Evolutionary conservation across 2,113 vertebrate genomes (phyloP).

Genomic region (Brachyhypopomus gauderio): DNA sequence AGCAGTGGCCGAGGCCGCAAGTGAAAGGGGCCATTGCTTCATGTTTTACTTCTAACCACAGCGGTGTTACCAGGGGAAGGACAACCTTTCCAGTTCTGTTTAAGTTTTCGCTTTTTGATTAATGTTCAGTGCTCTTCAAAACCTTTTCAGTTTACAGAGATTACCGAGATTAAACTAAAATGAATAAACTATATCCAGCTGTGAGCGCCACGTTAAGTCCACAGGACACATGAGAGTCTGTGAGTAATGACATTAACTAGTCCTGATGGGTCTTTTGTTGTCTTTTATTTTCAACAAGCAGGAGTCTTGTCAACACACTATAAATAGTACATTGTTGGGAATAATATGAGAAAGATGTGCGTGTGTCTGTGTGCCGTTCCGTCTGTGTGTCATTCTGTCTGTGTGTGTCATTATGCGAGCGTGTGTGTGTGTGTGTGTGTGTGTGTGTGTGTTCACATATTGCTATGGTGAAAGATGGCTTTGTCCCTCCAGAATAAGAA

Average conservation of each 20-base stretch:
- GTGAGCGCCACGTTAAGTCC: no score
- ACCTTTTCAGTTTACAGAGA: no score
- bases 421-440: neutral
- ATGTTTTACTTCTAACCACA: conserved; percentile 7
- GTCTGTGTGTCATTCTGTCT: neutral
- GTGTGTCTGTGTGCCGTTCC: conserved; percentile 1
- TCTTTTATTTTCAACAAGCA: no score
- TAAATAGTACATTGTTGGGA: neutral
- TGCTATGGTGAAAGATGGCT: conserved; percentile 45
- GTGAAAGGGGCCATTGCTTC: conserved; percentile 28
- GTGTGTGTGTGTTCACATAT: conserved; percentile 14
- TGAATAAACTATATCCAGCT: no score
- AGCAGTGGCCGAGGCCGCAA: neutral
- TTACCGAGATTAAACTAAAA: no score
- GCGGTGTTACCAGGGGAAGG: conserved; percentile 2
- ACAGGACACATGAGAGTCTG: no score
- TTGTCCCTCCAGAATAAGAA: conserved; percentile 38
- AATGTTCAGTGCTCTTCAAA: no score
- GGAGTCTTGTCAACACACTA: neutral
- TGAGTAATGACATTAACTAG: no score
- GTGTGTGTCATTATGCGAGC: neutral
- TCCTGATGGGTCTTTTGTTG: no score
- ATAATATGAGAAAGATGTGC: conserved; percentile 3
- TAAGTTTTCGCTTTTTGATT: no score
- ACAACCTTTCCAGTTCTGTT: neutral